phyloP scores from a whole-genome alignment of 2,797 vertebrate genomes.

The Tokudaia muenninki region DNA sequence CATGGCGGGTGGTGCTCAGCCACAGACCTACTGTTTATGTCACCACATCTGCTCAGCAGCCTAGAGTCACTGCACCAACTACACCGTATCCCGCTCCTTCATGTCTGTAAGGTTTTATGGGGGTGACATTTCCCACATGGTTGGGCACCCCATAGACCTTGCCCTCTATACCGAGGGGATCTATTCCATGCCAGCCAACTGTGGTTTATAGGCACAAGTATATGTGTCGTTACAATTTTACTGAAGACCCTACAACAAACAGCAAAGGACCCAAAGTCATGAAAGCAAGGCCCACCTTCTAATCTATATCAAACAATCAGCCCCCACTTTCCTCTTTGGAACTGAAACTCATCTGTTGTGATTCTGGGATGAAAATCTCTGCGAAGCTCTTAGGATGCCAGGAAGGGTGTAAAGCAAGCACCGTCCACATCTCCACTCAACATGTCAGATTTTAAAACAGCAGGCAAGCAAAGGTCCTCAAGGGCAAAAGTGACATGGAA shows the following conservation, averaged over 20 bases:
- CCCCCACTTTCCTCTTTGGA: constrained; percentile 22
- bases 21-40: not conserved
- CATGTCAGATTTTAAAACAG: not conserved
- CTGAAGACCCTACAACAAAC: not conserved
- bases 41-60: not conserved
- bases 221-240: not conserved
- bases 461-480: not conserved
- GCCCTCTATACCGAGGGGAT: not conserved
- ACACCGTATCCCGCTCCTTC: not conserved
- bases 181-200: not conserved
- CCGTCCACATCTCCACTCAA: not conserved
- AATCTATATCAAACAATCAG: not conserved
- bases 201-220: not conserved
- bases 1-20: not conserved
- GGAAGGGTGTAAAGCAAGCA: not conserved
- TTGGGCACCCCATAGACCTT: not conserved
- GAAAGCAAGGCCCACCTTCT: not conserved
- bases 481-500: not conserved
- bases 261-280: not conserved
- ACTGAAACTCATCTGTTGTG: not conserved
- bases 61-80: not conserved
- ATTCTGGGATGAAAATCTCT: constrained; percentile 42
- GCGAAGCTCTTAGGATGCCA: not conserved
- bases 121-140: not conserved
- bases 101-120: not conserved